Base-by-base conservation (phyloP, 2,888 invertebrate species). In the Parnassius mnemosyne region DNA sequence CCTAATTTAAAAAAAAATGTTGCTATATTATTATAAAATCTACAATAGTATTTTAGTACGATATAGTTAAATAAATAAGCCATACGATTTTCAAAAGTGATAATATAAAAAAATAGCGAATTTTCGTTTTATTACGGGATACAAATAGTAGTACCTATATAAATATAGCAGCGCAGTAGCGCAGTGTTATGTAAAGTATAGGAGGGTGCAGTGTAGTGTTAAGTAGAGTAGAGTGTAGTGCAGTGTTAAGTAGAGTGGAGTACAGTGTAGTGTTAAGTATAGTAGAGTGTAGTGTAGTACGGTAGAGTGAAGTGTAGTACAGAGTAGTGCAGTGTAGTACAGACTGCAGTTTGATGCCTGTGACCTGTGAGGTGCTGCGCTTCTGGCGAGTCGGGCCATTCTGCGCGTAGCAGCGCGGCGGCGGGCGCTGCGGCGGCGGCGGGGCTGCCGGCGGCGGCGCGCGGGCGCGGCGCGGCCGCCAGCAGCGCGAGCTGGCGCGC, bases 401-500 rank as follows among this genome's bases (percentile, higher is more conserved):
- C 84, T 0, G 72, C 71, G n/a, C 72, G 71, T 61, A 88, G 71
- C 69, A 87, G 70, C 10, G 84, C 80, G 0, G 73, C 69, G 12
- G 80, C 79, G 69, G 77, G 54, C 69, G 72, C 13, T 85, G 85
- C 0, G 84, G 70, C 66, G 80, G 77, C 16, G 68, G 57, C 72
- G 83, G 47, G 53, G 84, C 75, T 12, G 69, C 71, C 75, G 3
- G 71, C 62, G 58, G 73, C 49, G 7, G 34, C 70, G 56, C 70
- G 70, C 60, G 75, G 77, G 61, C n/a, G 49, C 49, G 34, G 34
- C 70, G 56, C 71, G 69, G 61, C 76, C 78, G 61, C 74, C 68
- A 87, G 68, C 46, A 87, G 75, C 0, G 71, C 74, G 42, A 85
- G 75, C 71, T 82, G 87, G 52, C 71, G 77, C 84, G 84, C 51